Conservation (phyloP, 2,888 invertebrate species). For the Drosophila anomelani region DNA sequence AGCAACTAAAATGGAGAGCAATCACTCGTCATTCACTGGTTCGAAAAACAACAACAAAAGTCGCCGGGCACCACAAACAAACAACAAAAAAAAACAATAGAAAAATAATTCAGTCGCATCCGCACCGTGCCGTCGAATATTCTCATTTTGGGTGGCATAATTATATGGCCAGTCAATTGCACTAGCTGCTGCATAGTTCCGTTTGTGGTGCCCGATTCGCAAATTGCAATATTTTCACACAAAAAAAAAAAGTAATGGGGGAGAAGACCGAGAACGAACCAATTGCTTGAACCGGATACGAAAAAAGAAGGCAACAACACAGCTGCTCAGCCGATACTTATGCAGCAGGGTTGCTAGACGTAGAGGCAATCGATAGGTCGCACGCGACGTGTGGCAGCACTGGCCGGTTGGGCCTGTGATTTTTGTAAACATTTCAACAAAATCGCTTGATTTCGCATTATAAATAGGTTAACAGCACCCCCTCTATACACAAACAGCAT, state of each 20-base stretch:
- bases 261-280: slow-evolving; percentile 77
- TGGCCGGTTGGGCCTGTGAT: neutral
- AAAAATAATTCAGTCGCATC: slow-evolving; percentile 25
- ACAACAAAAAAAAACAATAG: slow-evolving; percentile 9
- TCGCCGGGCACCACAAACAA: slow-evolving; percentile 24
- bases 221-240: slow-evolving; percentile 51
- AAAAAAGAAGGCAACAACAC: slow-evolving; percentile 79
- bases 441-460: neutral
- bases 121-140: slow-evolving; percentile 5
- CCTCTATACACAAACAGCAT: neutral
- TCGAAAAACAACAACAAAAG: slow-evolving; percentile 15
- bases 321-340: slow-evolving; percentile 54
- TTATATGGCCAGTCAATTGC: neutral
- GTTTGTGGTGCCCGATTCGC: slow-evolving; percentile 22
- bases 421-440: slow-evolving; percentile 33
- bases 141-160: neutral
- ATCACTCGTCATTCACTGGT: slow-evolving; percentile 13
- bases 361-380: slow-evolving; percentile 34
- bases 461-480: neutral
- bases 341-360: slow-evolving; percentile 32
- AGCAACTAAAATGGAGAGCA: slow-evolving; percentile 48
- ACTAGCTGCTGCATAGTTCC: slow-evolving; percentile 5
- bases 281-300: slow-evolving; percentile 83
- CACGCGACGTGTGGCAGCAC: slow-evolving; percentile 15
- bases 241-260: slow-evolving; percentile 35